A percentile compares a stretch with the other conserved stretches of the same genome.
phyloP scores from a whole-genome alignment of 2,797 vertebrate genomes.

The Leptatherina wallacei region DNA sequence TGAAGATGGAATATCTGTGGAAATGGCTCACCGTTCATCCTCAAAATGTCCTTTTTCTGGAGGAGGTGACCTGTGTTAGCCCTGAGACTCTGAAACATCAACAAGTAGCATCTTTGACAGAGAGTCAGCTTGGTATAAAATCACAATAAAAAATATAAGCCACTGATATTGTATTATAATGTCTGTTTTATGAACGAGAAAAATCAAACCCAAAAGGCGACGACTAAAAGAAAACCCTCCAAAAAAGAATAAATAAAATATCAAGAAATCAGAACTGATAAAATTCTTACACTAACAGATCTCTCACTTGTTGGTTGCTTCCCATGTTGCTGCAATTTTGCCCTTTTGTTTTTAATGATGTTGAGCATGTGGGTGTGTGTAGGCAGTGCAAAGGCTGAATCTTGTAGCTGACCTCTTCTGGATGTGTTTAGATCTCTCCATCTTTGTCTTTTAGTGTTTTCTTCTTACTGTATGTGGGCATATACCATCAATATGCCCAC shows the following conservation, averaged over 20 bases:
- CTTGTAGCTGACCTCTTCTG: slow-evolving; percentile 67
- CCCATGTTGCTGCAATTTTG: slow-evolving; percentile 57
- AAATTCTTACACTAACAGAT: slow-evolving; percentile 11
- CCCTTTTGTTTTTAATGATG: slow-evolving; percentile 75
- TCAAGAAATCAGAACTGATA: background rate
- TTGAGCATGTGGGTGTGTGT: slow-evolving; percentile 72
- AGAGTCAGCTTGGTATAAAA: slow-evolving; percentile 47
- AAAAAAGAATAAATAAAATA: background rate
- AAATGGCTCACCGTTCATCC: slow-evolving; percentile 64
- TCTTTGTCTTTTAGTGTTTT: slow-evolving; percentile 19
- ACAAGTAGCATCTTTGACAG: slow-evolving; percentile 51
- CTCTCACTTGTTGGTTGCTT: slow-evolving; percentile 44
- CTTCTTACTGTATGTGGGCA: slow-evolving; percentile 19
- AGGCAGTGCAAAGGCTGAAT: slow-evolving; percentile 61
- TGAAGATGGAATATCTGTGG: slow-evolving; percentile 68
- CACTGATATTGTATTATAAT: background rate
- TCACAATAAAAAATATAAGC: background rate
- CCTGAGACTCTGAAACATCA: slow-evolving; percentile 57
- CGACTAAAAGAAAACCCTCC: background rate
- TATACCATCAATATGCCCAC: slow-evolving; percentile 23
- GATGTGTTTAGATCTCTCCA: slow-evolving; percentile 56
- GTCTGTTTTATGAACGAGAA: slow-evolving; percentile 9
- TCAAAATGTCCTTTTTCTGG: slow-evolving; percentile 50
- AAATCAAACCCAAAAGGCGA: background rate
- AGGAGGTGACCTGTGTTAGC: slow-evolving; percentile 62